These are phyloP conservation scores for Phoenicopterus ruber DNA, from an alignment of 2,113 vertebrate species.

Conservation along the genomic window DNA sequence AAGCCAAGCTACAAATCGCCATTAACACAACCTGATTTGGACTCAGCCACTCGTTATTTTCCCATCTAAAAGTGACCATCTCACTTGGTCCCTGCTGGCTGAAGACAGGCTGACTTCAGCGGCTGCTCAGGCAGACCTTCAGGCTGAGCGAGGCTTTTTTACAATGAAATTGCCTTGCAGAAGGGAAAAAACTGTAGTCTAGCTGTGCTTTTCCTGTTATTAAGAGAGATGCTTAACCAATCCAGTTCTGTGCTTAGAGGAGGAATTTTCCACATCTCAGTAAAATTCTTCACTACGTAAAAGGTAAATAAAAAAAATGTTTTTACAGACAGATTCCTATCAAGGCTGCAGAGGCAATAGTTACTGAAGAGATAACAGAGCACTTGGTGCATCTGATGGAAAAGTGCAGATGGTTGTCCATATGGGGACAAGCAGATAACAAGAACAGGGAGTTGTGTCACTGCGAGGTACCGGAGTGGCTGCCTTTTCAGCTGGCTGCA, in stretches of 20 bases:
- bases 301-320: background rate
- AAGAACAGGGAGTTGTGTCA: background rate
- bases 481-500: background rate
- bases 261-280: background rate
- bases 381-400: background rate
- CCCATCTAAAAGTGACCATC: background rate
- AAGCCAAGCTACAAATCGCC: background rate
- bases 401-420: background rate
- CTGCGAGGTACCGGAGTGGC: background rate
- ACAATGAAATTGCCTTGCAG: background rate
- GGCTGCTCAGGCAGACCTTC: background rate
- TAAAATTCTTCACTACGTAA: background rate
- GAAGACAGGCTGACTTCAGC: background rate
- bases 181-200: background rate
- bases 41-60: background rate
- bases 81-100: background rate
- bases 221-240: background rate
- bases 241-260: background rate
- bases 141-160: background rate
- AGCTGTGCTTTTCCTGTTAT: background rate
- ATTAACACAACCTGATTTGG: background rate
- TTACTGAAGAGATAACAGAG: background rate
- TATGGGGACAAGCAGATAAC: background rate
- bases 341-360: background rate
- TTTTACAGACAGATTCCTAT: background rate